Conservation (phyloP, 2,888 invertebrate species). For the Acheta domesticus region DNA sequence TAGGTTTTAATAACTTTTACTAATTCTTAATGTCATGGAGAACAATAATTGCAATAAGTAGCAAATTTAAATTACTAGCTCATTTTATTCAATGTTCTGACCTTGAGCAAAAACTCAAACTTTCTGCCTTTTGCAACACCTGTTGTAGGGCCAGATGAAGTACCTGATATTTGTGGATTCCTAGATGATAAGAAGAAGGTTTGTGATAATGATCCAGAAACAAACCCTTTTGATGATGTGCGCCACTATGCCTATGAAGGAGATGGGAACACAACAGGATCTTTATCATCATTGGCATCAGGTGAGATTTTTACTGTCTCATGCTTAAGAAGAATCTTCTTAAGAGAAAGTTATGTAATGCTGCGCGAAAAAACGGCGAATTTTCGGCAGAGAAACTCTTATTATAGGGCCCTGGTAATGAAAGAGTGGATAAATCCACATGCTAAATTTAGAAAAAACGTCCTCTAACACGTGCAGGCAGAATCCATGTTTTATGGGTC, state of each 20-base stretch:
- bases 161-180: conserved; percentile 85
- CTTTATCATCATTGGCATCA: conserved; percentile 86
- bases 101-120: no score
- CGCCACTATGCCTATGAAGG: conserved; percentile 98
- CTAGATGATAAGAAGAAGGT: conserved; percentile 84
- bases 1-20: not conserved
- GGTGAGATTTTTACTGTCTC: conserved; percentile 56
- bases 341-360: no score
- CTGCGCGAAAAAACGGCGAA: no score
- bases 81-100: not conserved
- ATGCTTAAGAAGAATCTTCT: no score
- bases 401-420: no score
- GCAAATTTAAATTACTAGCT: no score
- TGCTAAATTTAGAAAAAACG: no score
- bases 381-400: no score
- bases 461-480: no score
- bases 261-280: conserved; percentile 88
- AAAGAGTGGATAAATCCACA: no score
- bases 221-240: conserved; percentile 92
- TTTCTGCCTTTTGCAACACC: no score
- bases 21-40: conserved; percentile 19
- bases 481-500: no score
- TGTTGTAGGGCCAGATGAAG: conserved; percentile 52
- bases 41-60: not conserved
- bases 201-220: conserved; percentile 87